These are phyloP conservation scores for Thymelicus sylvestris DNA, from an alignment of 2,888 invertebrate genomes.

Conservation along the genomic window DNA sequence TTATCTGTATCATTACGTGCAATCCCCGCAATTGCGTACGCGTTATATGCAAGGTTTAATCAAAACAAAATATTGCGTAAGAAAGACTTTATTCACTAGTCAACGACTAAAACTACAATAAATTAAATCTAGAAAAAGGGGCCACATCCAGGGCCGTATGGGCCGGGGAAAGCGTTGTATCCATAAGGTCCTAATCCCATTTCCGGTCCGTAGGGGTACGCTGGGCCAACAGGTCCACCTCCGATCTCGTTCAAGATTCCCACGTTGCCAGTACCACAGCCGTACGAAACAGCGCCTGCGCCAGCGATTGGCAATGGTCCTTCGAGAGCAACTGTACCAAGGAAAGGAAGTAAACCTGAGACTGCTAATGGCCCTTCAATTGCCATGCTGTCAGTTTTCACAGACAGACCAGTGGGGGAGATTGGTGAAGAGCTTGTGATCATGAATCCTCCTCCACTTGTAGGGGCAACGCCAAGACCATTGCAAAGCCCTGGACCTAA, in stretches of 20 bases:
- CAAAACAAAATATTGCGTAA: neutral
- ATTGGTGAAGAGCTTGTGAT: conserved; percentile 38
- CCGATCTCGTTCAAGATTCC: conserved; percentile 39
- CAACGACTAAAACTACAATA: conserved; percentile 11
- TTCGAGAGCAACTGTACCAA: conserved; percentile 29
- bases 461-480: neutral
- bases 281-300: conserved; percentile 48
- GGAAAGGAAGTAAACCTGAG: conserved; percentile 22
- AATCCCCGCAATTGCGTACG: too few species aligned
- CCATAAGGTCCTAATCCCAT: too few species aligned
- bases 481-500: too few species aligned
- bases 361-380: conserved; percentile 23
- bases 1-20: too few species aligned
- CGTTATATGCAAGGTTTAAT: too few species aligned
- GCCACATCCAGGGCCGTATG: too few species aligned
- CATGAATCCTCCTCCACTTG: conserved; percentile 26
- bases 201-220: neutral
- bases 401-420: conserved; percentile 4
- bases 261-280: conserved; percentile 50
- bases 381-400: conserved; percentile 16
- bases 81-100: conserved; percentile 20
- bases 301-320: conserved; percentile 39
- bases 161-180: too few species aligned
- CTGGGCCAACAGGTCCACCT: neutral
- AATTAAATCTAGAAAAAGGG: neutral